phyloP scores from a whole-genome alignment of 2,797 vertebrate species.

The Microctenopoma steveboyesi region DNA sequence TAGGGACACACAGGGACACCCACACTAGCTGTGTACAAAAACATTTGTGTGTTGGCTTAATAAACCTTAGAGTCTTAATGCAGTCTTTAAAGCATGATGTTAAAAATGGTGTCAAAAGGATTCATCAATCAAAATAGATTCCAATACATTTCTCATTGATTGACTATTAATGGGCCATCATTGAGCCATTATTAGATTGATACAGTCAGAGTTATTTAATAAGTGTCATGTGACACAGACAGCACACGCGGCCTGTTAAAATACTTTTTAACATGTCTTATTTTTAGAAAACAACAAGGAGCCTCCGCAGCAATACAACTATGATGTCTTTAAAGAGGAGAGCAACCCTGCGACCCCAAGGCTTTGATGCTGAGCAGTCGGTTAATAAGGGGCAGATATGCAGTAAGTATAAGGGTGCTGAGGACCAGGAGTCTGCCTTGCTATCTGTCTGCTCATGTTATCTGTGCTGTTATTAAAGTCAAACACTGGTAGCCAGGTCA shows the following conservation, averaged over 20 bases:
- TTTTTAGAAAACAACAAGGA: background rate
- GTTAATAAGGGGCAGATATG: slow-evolving; percentile 39
- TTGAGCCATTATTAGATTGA: no score
- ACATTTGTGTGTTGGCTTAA: background rate
- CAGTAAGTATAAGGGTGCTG: slow-evolving; percentile 9
- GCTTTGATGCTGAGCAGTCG: slow-evolving; percentile 51
- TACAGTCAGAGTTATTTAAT: background rate
- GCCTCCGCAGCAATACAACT: background rate
- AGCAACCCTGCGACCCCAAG: slow-evolving; percentile 36
- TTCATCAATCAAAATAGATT: no score
- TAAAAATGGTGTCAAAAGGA: no score
- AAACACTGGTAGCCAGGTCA: slow-evolving; percentile 54
- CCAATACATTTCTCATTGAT: no score
- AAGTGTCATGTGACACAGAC: background rate
- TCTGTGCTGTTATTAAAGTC: slow-evolving; percentile 63
- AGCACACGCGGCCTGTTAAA: background rate
- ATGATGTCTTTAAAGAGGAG: slow-evolving; percentile 38
- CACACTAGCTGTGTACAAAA: background rate
- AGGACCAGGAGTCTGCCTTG: slow-evolving; percentile 22
- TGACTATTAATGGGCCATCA: no score
- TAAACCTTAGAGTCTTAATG: background rate
- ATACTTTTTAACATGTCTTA: background rate
- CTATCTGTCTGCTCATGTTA: slow-evolving; percentile 59
- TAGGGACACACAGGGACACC: background rate
- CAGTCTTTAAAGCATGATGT: background rate